Percentiles rank a stretch among this genome's conserved stretches.
Evolutionary conservation across 2,888 invertebrate species (phyloP).

Genomic region (Archips xylosteana): DNA sequence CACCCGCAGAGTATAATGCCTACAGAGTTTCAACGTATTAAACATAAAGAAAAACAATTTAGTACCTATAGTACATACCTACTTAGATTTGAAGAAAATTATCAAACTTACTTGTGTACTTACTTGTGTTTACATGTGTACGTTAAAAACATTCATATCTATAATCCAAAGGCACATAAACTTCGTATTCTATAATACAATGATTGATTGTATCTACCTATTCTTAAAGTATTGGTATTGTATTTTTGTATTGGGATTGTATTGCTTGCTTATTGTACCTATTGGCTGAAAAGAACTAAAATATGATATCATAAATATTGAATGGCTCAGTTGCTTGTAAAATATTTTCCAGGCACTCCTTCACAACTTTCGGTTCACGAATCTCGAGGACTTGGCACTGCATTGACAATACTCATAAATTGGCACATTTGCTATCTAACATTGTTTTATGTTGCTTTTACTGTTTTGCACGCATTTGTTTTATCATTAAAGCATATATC

Average conservation of each 20-base stretch:
- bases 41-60: not conserved
- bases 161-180: not conserved
- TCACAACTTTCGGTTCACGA: conserved; percentile 12
- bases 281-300: not conserved
- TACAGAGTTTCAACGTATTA: not conserved
- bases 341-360: conserved; percentile 17
- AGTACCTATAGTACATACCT: not conserved
- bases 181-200: not conserved
- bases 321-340: not conserved
- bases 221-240: not conserved
- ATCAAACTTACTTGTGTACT: not conserved
- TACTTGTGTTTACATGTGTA: not conserved
- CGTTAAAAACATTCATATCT: not conserved
- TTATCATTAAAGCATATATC: not conserved
- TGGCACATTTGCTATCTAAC: conserved; percentile 4
- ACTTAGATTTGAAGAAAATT: not conserved
- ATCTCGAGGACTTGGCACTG: conserved; percentile 17
- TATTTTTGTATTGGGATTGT: not conserved
- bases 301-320: not conserved
- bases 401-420: conserved; percentile 15
- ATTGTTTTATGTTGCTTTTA: conserved; percentile 9
- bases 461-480: not conserved
- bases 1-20: too few species aligned
- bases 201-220: not conserved
- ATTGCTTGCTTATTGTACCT: not conserved